These are phyloP conservation scores for Eupristina koningsbergeri DNA, from an alignment of 1,140 invertebrate species.

Conservation along the genomic window DNA sequence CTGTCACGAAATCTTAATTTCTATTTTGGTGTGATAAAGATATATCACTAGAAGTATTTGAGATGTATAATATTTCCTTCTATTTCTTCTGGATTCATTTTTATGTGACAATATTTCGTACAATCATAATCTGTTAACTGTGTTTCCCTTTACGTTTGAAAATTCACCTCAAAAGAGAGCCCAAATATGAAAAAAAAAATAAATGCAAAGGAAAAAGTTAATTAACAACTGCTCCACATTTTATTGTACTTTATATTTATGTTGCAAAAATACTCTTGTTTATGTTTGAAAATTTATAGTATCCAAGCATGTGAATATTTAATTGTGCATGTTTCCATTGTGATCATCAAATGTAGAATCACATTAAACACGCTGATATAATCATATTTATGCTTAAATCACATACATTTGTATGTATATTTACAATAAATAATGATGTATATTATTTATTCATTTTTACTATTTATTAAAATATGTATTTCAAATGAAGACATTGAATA, in stretches of 20 bases:
- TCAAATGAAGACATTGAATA: too few relatives aligned
- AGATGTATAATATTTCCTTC: background rate
- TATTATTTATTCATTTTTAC: too few relatives aligned
- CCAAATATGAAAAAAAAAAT: background rate
- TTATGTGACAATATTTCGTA: constrained; percentile 37
- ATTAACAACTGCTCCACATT: constrained; percentile 13
- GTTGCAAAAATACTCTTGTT: background rate
- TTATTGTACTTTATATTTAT: background rate
- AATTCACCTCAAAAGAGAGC: constrained; percentile 17
- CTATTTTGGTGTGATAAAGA: too few relatives aligned
- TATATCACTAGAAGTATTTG: too few relatives aligned
- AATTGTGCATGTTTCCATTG: too few relatives aligned
- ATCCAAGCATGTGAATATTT: too few relatives aligned
- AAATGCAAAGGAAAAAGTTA: background rate
- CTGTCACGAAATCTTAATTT: constrained; percentile 10
- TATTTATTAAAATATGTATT: too few relatives aligned
- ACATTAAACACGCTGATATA: too few relatives aligned
- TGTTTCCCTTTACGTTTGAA: background rate
- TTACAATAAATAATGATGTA: too few relatives aligned
- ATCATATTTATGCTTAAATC: too few relatives aligned
- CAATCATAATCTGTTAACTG: background rate
- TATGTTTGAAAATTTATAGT: background rate
- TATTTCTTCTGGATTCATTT: constrained; percentile 39
- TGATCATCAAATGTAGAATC: too few relatives aligned
- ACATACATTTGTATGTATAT: too few relatives aligned